Evolutionary conservation across 2,797 vertebrate genomes (phyloP), one percentile per base, ranked within the genome.

Genomic region (Masticophis lateralis): DNA sequence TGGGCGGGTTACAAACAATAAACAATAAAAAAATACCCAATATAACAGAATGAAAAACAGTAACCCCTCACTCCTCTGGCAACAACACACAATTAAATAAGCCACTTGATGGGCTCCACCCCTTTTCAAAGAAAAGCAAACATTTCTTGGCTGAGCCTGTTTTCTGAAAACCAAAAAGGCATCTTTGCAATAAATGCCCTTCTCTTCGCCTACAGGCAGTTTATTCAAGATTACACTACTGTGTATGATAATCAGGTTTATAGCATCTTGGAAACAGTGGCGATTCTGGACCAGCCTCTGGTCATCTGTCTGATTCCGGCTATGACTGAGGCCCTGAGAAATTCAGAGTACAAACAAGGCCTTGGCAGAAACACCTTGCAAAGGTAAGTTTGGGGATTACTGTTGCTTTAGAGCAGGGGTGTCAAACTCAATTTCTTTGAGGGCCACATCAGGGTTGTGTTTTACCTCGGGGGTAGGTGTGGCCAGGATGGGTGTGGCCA

Each of bases 321-420:
- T 94, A 97, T 99, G 93, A 98, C 99, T 43, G 96, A 98, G 86
- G 97, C 98, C 95, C 97, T 99, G 96, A 98, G 98, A 96, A 98
- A 98, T 95, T 97, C 97, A 0, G 99, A 99, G 94, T 97, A 97
- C 97, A 99, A 98, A 97, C 98, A 98, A 98, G 99, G 99, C 66
- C 97, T 98, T 96, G 99, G 99, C 96, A 98, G 96, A 97, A 99
- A 99, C 95, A 96, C 95, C 5, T 94, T 98, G 93, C 98, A 98
- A 96, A 99, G 99, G 99, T 99, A 97, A 93, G 96, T 53, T 91
- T 94, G 87, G 91, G 94, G 61, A 92, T 96, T 91, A 90, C 92
- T 92, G 28, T 0, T 56, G 56, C 0, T 92, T 95, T 95, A 61
- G 56, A 20, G 56, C 56, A 57, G 56, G 14, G 56, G 12, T 57